Conservation (phyloP, 2,113 vertebrate species). For the Caracal caracal region DNA sequence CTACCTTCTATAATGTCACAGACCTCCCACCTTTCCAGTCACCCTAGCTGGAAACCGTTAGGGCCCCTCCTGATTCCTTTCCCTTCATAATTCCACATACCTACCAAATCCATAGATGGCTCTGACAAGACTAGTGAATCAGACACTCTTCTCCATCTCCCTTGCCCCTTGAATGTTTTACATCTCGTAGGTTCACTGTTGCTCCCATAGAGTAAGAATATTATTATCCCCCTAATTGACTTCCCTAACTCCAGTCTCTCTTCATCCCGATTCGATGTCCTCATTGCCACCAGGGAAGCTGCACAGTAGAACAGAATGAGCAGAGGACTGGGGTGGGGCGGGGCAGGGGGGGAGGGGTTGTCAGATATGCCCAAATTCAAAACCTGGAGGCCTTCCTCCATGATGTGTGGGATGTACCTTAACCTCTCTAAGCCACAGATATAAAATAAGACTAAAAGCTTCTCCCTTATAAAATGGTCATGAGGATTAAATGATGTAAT, state of each 20-base stretch:
- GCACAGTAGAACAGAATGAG: background rate
- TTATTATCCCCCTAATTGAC: background rate
- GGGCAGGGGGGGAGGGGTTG: too few species aligned
- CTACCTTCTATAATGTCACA: background rate
- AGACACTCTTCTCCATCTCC: background rate
- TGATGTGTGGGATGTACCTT: background rate
- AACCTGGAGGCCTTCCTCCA: background rate
- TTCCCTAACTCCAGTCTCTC: background rate
- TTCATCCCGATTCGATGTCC: background rate
- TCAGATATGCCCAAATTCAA: background rate
- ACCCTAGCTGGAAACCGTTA: background rate
- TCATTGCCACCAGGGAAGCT: background rate
- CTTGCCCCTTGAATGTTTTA: background rate
- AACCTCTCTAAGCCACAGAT: background rate
- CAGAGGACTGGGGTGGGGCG: background rate
- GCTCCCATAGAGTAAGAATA: background rate
- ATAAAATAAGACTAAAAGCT: background rate
- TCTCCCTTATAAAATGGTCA: background rate
- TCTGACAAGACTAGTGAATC: background rate
- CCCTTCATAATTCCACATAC: background rate
- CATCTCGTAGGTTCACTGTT: background rate
- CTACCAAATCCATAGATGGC: background rate
- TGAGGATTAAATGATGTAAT: background rate
- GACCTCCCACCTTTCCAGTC: background rate
- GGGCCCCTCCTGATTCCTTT: background rate